phyloP scores from a whole-genome alignment of 1,140 invertebrate species.

The Leptinotarsa lineolata region DNA sequence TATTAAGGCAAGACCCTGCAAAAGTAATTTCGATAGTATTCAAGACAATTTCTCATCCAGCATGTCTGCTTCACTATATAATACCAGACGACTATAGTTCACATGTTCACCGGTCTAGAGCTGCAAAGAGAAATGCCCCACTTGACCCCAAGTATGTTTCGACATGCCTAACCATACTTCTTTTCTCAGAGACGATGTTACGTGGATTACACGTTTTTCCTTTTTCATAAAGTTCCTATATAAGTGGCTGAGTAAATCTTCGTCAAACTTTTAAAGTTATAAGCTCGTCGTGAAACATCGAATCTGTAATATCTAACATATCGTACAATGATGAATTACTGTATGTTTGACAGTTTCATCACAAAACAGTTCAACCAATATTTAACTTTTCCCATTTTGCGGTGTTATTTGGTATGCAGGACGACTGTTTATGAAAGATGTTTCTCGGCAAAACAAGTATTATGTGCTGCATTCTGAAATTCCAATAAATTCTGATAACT shows the following conservation, averaged over 20 bases:
- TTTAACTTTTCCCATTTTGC: constrained; percentile 14
- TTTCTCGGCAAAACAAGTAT: neutral
- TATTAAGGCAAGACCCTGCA: too few relatives aligned
- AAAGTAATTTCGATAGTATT: too few relatives aligned
- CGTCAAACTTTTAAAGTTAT: neutral
- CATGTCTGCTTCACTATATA: too few relatives aligned
- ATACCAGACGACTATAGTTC: too few relatives aligned
- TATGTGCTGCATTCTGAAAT: neutral
- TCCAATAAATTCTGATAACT: constrained; percentile 2
- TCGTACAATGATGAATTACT: constrained; percentile 18
- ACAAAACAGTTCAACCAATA: constrained; percentile 11
- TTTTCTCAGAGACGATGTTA: too few relatives aligned
- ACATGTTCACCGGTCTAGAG: too few relatives aligned
- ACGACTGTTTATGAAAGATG: constrained; percentile 9
- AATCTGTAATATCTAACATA: constrained; percentile 13
- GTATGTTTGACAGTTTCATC: constrained; percentile 17
- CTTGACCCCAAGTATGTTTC: too few relatives aligned
- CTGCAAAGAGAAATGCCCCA: too few relatives aligned
- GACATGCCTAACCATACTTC: too few relatives aligned
- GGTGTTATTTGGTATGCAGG: neutral
- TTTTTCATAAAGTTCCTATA: neutral
- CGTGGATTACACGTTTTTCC: too few relatives aligned
- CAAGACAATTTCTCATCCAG: too few relatives aligned
- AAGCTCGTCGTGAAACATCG: neutral
- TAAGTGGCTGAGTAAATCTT: neutral